Conservation (phyloP, 2,888 invertebrate species). For the Drosophila limbata region DNA sequence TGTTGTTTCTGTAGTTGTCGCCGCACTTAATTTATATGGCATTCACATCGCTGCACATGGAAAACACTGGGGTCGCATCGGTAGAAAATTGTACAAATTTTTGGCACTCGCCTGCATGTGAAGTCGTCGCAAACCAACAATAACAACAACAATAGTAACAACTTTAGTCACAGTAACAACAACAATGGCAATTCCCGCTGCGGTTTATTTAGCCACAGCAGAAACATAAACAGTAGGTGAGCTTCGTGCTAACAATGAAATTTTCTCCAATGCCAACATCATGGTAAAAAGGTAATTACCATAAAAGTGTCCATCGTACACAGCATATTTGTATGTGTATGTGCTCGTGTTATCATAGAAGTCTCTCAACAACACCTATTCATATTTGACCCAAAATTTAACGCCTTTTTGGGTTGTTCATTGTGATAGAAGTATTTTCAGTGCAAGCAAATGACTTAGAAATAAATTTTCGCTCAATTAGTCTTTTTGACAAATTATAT, state of each 20-base stretch:
- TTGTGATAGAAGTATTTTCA: conserved; percentile 5
- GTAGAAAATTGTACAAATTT: conserved; percentile 72
- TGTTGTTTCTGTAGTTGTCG: conserved; percentile 48
- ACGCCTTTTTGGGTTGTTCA: background rate
- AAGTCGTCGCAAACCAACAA: conserved; percentile 39
- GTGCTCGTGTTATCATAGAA: conserved; percentile 14
- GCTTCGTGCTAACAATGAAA: conserved; percentile 71
- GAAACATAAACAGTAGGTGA: conserved; percentile 41
- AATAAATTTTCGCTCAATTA: conserved; percentile 68
- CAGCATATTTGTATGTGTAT: conserved; percentile 8
- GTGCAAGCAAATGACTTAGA: conserved; percentile 5
- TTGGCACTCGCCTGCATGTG: conserved; percentile 66
- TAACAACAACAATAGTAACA: conserved; percentile 26
- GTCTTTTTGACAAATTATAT: conserved; percentile 51
- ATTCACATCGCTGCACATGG: conserved; percentile 68
- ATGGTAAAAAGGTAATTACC: conserved; percentile 71
- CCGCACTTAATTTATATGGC: conserved; percentile 76
- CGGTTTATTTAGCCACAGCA: conserved; percentile 59
- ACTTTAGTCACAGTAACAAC: conserved; percentile 34
- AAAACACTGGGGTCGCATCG: conserved; percentile 31
- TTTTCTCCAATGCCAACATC: conserved; percentile 66
- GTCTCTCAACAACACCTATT: conserved; percentile 28
- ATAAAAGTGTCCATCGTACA: conserved; percentile 55
- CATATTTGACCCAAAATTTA: conserved; percentile 19
- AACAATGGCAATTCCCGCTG: conserved; percentile 65